These are phyloP conservation scores for Malacosoma neustria DNA, from an alignment of 2,888 invertebrate genomes.

Conservation along the genomic window DNA sequence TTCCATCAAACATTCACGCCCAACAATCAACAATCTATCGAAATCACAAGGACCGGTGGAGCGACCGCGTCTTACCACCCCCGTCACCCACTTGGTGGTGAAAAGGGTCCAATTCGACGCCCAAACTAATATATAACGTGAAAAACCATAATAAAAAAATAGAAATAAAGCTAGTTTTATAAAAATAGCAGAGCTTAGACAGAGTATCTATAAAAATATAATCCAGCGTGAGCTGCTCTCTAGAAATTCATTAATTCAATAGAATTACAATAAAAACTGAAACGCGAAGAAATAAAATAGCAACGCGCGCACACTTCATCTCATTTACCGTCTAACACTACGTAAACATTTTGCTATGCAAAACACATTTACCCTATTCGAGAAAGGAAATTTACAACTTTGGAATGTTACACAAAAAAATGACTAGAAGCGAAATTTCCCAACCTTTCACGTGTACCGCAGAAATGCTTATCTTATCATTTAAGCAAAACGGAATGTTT, in stretches of 20 bases:
- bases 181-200: constrained; percentile 71
- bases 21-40: constrained; percentile 69
- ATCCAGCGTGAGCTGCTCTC: constrained; percentile 60
- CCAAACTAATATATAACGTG: no score
- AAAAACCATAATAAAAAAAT: constrained; percentile 34
- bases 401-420: constrained; percentile 67
- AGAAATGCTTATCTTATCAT: no score
- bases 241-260: constrained; percentile 60
- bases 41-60: constrained; percentile 42
- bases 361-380: constrained; percentile 59
- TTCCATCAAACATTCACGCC: constrained; percentile 61
- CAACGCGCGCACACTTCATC: constrained; percentile 26
- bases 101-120: constrained; percentile 4
- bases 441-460: no score
- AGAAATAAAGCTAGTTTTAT: constrained; percentile 54
- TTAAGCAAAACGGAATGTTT: no score
- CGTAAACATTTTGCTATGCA: constrained; percentile 71
- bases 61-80: not conserved
- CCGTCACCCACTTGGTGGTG: constrained; percentile 7
- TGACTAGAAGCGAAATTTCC: constrained; percentile 69
- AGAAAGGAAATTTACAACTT: constrained; percentile 52
- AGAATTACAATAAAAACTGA: constrained; percentile 48
- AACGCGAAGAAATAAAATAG: constrained; percentile 34
- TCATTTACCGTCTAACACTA: constrained; percentile 45
- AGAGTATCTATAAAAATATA: constrained; percentile 72